These are phyloP conservation scores for Drosophila borealis DNA, from an alignment of 2,888 invertebrate species.

Conservation along the genomic window DNA sequence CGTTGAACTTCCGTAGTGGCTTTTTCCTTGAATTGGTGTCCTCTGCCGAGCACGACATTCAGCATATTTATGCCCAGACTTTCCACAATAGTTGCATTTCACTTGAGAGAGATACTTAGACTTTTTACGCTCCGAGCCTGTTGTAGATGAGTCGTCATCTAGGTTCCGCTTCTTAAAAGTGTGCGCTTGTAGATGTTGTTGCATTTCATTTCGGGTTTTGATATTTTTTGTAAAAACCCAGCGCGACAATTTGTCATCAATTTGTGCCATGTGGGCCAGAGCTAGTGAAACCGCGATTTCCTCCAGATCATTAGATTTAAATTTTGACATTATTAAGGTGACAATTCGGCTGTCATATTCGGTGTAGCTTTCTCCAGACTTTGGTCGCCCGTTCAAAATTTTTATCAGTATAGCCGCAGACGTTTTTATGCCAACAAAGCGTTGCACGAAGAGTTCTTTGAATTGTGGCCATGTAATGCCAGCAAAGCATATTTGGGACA, in stretches of 20 bases:
- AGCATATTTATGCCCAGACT: conserved; percentile 11
- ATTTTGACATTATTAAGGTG: conserved; percentile 17
- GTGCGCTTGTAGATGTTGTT: conserved; percentile 17
- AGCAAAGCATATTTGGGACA: not conserved
- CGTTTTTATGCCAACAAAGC: conserved; percentile 9
- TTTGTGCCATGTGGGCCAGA: conserved; percentile 15
- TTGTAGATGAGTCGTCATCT: not conserved
- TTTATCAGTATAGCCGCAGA: conserved; percentile 1
- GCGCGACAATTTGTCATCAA: conserved; percentile 19
- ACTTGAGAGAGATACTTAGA: conserved; percentile 1
- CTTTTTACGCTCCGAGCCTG: not conserved
- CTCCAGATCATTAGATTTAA: conserved; percentile 13
- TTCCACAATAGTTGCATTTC: conserved; percentile 14
- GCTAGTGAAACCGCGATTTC: conserved; percentile 16
- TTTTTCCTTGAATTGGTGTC: not conserved
- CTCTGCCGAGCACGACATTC: not conserved
- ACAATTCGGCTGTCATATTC: conserved; percentile 15
- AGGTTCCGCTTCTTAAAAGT: conserved; percentile 5
- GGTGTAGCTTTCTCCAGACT: conserved; percentile 8
- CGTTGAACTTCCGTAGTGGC: conserved; percentile 3
- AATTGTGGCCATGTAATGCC: conserved; percentile 14
- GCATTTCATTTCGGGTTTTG: conserved; percentile 3
- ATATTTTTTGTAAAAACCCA: conserved; percentile 16
- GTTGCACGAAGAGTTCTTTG: conserved; percentile 4
- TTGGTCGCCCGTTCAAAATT: conserved; percentile 14